Evolutionary conservation across 1,140 invertebrate genomes (phyloP).

Genomic region (Lycorma delicatula): DNA sequence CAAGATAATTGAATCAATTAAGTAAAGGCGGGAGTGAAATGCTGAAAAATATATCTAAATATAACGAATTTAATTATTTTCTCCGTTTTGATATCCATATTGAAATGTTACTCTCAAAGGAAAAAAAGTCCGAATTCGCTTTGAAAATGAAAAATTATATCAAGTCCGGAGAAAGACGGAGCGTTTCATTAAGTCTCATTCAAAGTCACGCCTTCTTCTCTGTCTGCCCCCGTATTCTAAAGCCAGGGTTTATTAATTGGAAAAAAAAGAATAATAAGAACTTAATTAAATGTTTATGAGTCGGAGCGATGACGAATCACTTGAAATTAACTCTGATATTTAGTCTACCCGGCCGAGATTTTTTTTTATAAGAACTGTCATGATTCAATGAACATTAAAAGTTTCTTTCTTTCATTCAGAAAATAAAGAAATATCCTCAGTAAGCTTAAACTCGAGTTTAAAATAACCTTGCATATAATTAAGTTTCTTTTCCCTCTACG

Average conservation of each 20-base stretch:
- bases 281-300: constrained; percentile 18
- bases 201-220: not conserved
- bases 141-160: not conserved
- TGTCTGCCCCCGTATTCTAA: not conserved
- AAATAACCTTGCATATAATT: too few species aligned
- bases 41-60: constrained; percentile 12
- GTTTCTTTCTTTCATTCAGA: too few species aligned
- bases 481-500: too few species aligned
- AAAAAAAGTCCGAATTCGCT: not conserved
- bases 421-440: too few species aligned
- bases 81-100: constrained; percentile 9
- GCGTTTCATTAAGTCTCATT: constrained; percentile 10
- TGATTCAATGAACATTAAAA: too few species aligned
- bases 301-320: constrained; percentile 1
- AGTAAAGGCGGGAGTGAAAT: not conserved
- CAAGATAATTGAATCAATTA: constrained; percentile 14
- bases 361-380: too few species aligned
- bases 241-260: not conserved
- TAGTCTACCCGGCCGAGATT: too few species aligned
- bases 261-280: constrained; percentile 19
- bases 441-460: too few species aligned
- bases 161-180: constrained; percentile 1
- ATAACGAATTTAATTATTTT: constrained; percentile 15
- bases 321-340: not conserved
- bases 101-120: constrained; percentile 6